Percentiles rank a stretch among this genome's conserved stretches.
Evolutionary conservation across 64 coral and sea anemone species (phyloP).

Genomic region (Pachyseris speciosa): DNA sequence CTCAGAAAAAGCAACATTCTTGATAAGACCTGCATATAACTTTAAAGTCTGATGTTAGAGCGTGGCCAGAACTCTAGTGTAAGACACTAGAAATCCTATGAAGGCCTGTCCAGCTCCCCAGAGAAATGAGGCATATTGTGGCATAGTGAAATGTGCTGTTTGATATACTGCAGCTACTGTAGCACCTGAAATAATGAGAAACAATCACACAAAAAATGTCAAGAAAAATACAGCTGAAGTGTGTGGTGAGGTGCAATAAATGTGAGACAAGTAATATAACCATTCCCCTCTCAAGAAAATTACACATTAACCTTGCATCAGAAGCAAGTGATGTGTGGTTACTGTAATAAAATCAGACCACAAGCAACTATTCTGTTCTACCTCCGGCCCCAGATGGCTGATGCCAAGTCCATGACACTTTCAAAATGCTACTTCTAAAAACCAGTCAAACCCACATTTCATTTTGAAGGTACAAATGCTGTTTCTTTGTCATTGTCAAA

Average conservation of each 20-base stretch:
- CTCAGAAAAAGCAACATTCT: background rate
- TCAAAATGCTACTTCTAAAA: too few relatives aligned
- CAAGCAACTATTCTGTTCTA: too few relatives aligned
- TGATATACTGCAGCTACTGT: constrained; percentile 88
- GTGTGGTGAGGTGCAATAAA: background rate
- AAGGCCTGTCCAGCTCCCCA: constrained; percentile 98
- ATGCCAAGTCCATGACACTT: too few relatives aligned
- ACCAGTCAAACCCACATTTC: too few relatives aligned
- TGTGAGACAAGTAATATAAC: too few relatives aligned
- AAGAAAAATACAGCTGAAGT: background rate
- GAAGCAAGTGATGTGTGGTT: too few relatives aligned
- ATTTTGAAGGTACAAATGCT: too few relatives aligned
- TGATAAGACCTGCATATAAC: background rate
- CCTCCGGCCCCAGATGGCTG: too few relatives aligned
- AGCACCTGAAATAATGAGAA: constrained; percentile 81
- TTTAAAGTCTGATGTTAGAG: constrained; percentile 44
- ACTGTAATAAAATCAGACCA: too few relatives aligned
- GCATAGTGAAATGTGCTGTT: constrained; percentile 86
- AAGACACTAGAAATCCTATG: constrained; percentile 90
- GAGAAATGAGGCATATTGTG: constrained; percentile 90
- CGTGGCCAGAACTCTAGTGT: constrained; percentile 88
- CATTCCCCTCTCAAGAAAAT: too few relatives aligned
- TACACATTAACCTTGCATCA: too few relatives aligned
- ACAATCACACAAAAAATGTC: background rate
- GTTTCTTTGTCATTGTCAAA: too few relatives aligned